phyloP scores from a whole-genome alignment of 2,113 vertebrate genomes.

The Anhinga rufa region DNA sequence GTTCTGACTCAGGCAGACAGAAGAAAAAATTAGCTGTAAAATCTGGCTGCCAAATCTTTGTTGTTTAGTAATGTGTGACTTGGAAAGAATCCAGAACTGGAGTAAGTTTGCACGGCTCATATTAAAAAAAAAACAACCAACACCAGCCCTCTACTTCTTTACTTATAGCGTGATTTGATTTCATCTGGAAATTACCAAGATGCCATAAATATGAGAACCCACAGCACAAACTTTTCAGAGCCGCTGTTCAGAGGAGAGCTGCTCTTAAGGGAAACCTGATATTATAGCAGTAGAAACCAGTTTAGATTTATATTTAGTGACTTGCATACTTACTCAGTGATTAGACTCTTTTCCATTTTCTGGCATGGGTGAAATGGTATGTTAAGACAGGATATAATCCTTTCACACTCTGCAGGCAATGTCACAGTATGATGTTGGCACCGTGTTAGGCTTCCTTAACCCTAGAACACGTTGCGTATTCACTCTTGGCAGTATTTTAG shows the following conservation, averaged over 20 bases:
- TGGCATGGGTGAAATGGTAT: conserved; percentile 74
- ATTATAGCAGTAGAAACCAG: conserved; percentile 50
- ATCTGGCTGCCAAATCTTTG: conserved; percentile 57
- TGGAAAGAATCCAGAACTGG: conserved; percentile 22
- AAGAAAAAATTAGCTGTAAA: conserved; percentile 51
- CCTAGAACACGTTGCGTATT: conserved; percentile 72
- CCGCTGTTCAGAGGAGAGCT: not conserved
- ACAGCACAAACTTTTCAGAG: not conserved
- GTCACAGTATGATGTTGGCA: conserved; percentile 78
- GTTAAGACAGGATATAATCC: conserved; percentile 81
- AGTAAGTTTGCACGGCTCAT: not conserved
- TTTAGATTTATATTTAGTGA: conserved; percentile 72
- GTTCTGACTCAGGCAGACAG: conserved; percentile 46
- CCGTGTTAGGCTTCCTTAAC: conserved; percentile 77
- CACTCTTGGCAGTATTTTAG: conserved; percentile 67
- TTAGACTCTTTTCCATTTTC: conserved; percentile 69
- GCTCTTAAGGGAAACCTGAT: conserved; percentile 60
- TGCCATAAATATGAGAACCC: conserved; percentile 13
- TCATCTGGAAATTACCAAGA: conserved; percentile 39
- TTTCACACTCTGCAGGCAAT: conserved; percentile 77
- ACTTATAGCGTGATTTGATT: not conserved
- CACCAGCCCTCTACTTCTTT: not conserved
- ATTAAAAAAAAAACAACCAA: not conserved
- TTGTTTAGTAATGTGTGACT: conserved; percentile 45
- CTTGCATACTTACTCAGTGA: conserved; percentile 71